Evolutionary conservation across 2,113 vertebrate species (phyloP).

Genomic region (Ictalurus punctatus): DNA sequence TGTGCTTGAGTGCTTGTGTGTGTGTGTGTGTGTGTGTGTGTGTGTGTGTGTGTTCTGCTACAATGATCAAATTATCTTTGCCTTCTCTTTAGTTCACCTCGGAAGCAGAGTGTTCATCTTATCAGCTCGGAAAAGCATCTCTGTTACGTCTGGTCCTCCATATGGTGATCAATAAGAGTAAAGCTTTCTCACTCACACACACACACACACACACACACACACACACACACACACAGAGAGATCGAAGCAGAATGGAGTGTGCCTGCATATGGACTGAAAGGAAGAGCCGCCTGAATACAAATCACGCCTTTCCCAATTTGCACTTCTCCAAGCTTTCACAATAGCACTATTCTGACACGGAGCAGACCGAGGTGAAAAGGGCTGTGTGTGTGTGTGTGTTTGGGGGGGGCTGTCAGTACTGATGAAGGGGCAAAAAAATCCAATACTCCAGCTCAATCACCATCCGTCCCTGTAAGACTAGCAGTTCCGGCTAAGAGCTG

Average conservation of each 20-base stretch:
- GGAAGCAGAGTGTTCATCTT: slow-evolving; percentile 11
- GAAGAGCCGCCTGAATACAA: slow-evolving; percentile 27
- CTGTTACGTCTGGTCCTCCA: slow-evolving; percentile 28
- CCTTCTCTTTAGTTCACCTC: slow-evolving; percentile 28
- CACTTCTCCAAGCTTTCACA: slow-evolving; percentile 25
- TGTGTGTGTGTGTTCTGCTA: slow-evolving; percentile 15
- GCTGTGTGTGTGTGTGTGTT: slow-evolving; percentile 6
- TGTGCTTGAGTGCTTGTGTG: neutral
- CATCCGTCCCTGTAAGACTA: slow-evolving; percentile 1
- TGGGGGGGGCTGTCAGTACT: slow-evolving; percentile 23
- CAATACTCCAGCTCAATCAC: slow-evolving; percentile 39
- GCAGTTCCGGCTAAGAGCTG: slow-evolving; percentile 26
- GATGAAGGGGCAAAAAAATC: slow-evolving; percentile 15
- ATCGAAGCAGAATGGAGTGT: slow-evolving; percentile 18
- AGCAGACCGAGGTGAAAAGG: slow-evolving; percentile 12
- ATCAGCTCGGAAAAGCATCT: slow-evolving; percentile 37
- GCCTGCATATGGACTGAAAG: slow-evolving; percentile 13
- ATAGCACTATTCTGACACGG: slow-evolving; percentile 24
- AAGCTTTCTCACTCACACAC: slow-evolving; percentile 33
- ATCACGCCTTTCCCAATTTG: slow-evolving; percentile 34
- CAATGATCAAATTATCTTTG: slow-evolving; percentile 34
- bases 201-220: slow-evolving; percentile 2
- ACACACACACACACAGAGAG: neutral
- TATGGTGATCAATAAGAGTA: slow-evolving; percentile 37
- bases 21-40: slow-evolving; percentile 1